Evolutionary conservation across 2,888 invertebrate species (phyloP), one percentile per base, ranked within the genome.

Genomic region (Corythucha ciliata): DNA sequence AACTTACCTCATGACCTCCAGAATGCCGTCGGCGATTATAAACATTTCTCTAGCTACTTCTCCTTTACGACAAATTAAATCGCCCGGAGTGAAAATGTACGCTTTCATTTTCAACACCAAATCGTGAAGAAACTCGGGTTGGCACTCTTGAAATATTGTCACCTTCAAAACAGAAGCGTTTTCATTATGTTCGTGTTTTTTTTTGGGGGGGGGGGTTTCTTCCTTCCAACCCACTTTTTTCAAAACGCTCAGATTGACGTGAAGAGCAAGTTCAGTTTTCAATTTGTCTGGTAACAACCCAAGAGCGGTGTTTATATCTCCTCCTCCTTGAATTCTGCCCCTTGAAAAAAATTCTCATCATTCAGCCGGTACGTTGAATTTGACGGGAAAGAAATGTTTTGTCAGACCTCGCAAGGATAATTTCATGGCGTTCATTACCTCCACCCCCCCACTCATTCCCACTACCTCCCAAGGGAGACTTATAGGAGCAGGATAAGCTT

Each of bases 31-130:
- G 4, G 94, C 94, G 66, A 96, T 94, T 63, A 96, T 96, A 67
- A 94, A 96, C 94, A 96, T 96, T 71, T 96, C 94, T 57, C 94
- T 74, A 1, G 94, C 94, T 18, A 91, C 88, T 71, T 91, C 84
- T 63, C 90, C 94, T 72, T 93, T 90, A 32, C 94, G 79, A 67
- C 94, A 94, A 66, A 96, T 93, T 55, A 93, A 85, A 70, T 96
- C 94, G 20, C 94, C 94, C 0, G 94, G 94, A 21, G 94, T 96
- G 70, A 96, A 96, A 68, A 96, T 96, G 69, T 91, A 94, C 6
- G 94, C 93, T 71, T 89, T 89, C 94, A 96, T 96, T 74, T 96
- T 96, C 58, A 96, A 75, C 57, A 96, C 94, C 60, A 96, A 76
- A 69, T 96, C 94, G 68, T 94, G 91, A 4, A 96, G 79, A 69